Conservation (phyloP, 2,888 invertebrate genomes). For the Drosophila formosana region DNA sequence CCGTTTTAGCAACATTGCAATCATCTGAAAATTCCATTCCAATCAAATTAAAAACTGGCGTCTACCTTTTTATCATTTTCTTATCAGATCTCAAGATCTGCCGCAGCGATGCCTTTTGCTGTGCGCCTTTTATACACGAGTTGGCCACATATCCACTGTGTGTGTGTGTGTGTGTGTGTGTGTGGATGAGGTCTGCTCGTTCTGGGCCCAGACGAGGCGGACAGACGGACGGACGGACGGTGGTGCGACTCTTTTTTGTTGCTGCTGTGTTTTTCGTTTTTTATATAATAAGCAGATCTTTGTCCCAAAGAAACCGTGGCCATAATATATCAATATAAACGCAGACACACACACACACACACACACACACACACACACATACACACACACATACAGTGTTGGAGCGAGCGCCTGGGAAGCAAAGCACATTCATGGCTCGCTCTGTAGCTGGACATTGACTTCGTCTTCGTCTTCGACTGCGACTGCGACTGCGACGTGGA, state of each 20-base stretch:
- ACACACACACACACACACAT: constrained; percentile 26
- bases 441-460: constrained; percentile 75
- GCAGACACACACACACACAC: constrained; percentile 57
- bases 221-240: constrained; percentile 18
- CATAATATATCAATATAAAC: constrained; percentile 84
- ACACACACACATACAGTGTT: constrained; percentile 26
- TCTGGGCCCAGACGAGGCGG: constrained; percentile 44
- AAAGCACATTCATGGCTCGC: constrained; percentile 78
- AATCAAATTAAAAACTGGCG: constrained; percentile 85
- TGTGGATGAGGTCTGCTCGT: constrained; percentile 59
- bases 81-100: constrained; percentile 84
- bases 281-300: constrained; percentile 85
- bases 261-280: constrained; percentile 64
- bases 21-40: constrained; percentile 83
- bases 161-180: constrained; percentile 31
- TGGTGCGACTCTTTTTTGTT: constrained; percentile 64
- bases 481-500: constrained; percentile 7
- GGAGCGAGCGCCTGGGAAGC: constrained; percentile 73
- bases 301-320: constrained; percentile 85
- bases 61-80: constrained; percentile 85
- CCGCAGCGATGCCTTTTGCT: constrained; percentile 82
- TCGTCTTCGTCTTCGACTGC: constrained; percentile 32
- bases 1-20: constrained; percentile 80
- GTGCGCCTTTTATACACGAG: constrained; percentile 50
- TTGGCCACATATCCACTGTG: constrained; percentile 6